Conservation (phyloP, 1,140 invertebrate genomes). For the Hirudo medicinalis region DNA sequence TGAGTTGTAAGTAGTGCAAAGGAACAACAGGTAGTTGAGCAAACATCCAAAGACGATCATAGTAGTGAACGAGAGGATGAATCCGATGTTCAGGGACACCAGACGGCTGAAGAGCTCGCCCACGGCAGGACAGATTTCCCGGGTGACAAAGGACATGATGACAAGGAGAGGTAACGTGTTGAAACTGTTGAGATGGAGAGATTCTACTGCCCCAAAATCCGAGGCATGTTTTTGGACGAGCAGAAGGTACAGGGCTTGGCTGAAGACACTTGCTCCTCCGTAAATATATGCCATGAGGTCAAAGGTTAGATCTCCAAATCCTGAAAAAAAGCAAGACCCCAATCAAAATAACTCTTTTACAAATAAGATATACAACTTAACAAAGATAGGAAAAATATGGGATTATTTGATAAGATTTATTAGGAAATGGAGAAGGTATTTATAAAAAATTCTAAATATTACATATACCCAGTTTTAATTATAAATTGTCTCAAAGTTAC, state of each 20-base stretch:
- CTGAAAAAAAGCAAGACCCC: slow-evolving; percentile 27
- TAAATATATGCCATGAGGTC: slow-evolving; percentile 40
- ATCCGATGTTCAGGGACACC: slow-evolving; percentile 25
- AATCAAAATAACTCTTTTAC: background rate
- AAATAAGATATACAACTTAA: background rate
- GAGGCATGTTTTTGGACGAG: slow-evolving; percentile 41
- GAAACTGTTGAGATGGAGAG: slow-evolving; percentile 42
- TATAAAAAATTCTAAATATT: no score
- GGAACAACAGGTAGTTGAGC: slow-evolving; percentile 45
- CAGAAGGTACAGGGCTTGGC: slow-evolving; percentile 44
- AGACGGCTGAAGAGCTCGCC: background rate
- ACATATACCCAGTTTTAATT: no score
- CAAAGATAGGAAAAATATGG: background rate
- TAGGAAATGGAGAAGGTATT: no score
- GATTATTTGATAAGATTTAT: no score
- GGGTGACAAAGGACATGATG: slow-evolving; percentile 29
- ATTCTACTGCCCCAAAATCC: slow-evolving; percentile 35
- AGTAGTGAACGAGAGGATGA: slow-evolving; percentile 35
- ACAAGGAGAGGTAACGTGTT: slow-evolving; percentile 42
- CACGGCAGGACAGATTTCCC: slow-evolving; percentile 29
- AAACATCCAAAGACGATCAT: slow-evolving; percentile 41
- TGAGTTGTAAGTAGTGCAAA: slow-evolving; percentile 44
- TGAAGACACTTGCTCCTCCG: slow-evolving; percentile 42
- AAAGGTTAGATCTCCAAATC: slow-evolving; percentile 43
- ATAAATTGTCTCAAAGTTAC: no score